These are phyloP conservation scores for Drosophila lini DNA, from an alignment of 1,140 invertebrate genomes.

Conservation along the genomic window DNA sequence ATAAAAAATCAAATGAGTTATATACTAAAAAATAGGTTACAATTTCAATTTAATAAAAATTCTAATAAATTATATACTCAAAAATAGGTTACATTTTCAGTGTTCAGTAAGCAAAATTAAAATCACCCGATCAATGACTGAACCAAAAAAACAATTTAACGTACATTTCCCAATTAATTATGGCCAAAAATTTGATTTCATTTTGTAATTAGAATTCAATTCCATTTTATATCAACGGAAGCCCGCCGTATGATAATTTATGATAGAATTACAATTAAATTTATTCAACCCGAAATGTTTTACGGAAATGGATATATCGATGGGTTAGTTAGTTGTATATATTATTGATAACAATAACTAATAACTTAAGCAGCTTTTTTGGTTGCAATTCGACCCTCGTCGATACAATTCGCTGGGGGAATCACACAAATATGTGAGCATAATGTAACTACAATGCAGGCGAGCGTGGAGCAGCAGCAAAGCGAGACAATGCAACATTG, in stretches of 20 bases:
- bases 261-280: constrained; percentile 43
- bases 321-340: constrained; percentile 35
- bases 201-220: constrained; percentile 37
- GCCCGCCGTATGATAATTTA: constrained; percentile 19
- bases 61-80: rapidly evolving
- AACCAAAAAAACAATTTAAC: constrained; percentile 28
- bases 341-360: constrained; percentile 57
- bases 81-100: background rate
- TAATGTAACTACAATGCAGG: constrained; percentile 61
- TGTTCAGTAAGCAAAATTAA: constrained; percentile 8
- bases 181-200: constrained; percentile 29
- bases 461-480: constrained; percentile 16
- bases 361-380: constrained; percentile 62
- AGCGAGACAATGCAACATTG: constrained; percentile 63
- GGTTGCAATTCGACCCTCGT: constrained; percentile 3
- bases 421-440: constrained; percentile 39
- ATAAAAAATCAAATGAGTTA: background rate
- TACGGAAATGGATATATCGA: constrained; percentile 17
- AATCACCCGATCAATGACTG: constrained; percentile 13
- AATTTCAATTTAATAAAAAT: background rate
- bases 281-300: constrained; percentile 34
- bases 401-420: constrained; percentile 42
- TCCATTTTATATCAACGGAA: constrained; percentile 33
- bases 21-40: background rate
- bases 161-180: constrained; percentile 41